Evolutionary conservation across 2,888 invertebrate species (phyloP).

Genomic region (Parnassius apollo): DNA sequence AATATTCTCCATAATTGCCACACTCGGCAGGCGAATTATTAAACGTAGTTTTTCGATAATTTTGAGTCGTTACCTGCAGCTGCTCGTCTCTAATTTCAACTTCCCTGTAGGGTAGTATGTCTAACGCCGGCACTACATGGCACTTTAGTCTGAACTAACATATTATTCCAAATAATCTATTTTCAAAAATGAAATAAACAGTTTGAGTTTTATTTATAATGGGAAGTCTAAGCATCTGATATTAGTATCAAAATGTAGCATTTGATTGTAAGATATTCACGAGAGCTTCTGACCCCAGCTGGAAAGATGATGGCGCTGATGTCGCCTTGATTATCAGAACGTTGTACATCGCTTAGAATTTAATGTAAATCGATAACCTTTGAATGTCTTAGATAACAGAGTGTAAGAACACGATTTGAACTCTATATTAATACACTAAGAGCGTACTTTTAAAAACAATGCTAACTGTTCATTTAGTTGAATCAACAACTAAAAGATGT

Average conservation of each 20-base stretch:
- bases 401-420: constrained; percentile 18
- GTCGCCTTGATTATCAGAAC: constrained; percentile 26
- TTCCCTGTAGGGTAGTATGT: too few species aligned
- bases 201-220: background rate
- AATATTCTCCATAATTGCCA: too few species aligned
- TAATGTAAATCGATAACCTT: constrained; percentile 28
- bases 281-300: constrained; percentile 21
- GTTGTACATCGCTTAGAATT: constrained; percentile 27
- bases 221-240: constrained; percentile 14
- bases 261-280: constrained; percentile 25
- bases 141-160: too few species aligned
- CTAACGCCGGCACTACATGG: too few species aligned
- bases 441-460: constrained; percentile 7
- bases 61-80: too few species aligned
- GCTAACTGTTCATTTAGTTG: constrained; percentile 8
- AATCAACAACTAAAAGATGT: constrained; percentile 3
- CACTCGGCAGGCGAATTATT: too few species aligned
- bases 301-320: constrained; percentile 25
- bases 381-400: constrained; percentile 19
- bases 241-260: constrained; percentile 16
- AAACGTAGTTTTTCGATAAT: too few species aligned
- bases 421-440: constrained; percentile 13
- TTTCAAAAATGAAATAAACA: too few species aligned
- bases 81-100: too few species aligned
- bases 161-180: too few species aligned